Conservation (phyloP, 2,113 vertebrate species). For the Rutilus rutilus region DNA sequence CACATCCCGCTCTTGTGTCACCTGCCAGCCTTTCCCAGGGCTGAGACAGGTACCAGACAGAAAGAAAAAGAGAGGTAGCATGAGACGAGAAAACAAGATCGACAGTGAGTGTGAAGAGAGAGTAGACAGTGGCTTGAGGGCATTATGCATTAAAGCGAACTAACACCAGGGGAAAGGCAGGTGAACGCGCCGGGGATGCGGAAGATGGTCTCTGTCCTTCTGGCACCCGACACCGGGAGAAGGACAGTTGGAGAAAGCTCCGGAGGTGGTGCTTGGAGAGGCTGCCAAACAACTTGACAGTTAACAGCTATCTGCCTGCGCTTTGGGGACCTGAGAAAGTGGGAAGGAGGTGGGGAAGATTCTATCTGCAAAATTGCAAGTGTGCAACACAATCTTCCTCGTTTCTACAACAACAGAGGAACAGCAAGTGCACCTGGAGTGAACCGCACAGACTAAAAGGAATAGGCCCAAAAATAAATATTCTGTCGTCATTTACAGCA, state of each 20-base stretch:
- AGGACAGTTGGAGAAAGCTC: conserved; percentile 50
- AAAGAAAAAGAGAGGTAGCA: background rate
- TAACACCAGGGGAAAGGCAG: conserved; percentile 30
- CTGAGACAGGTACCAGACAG: conserved; percentile 27
- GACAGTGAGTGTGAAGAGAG: conserved; percentile 12
- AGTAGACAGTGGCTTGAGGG: conserved; percentile 46
- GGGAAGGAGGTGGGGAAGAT: conserved; percentile 48
- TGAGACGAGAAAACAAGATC: conserved; percentile 16
- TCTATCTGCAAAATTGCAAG: conserved; percentile 51
- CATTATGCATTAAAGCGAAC: conserved; percentile 38
- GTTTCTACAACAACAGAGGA: conserved; percentile 32
- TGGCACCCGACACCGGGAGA: conserved; percentile 33
- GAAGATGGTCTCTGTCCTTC: conserved; percentile 36
- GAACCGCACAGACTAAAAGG: background rate
- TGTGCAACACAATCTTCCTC: conserved; percentile 42
- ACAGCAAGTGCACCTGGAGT: conserved; percentile 26
- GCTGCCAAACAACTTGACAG: conserved; percentile 54
- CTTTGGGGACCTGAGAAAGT: conserved; percentile 48
- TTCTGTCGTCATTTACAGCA: background rate
- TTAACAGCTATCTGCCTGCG: conserved; percentile 39
- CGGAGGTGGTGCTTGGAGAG: conserved; percentile 50
- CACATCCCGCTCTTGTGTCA: background rate
- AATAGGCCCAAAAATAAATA: background rate
- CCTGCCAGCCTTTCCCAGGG: background rate
- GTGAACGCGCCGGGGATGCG: background rate